Conservation (phyloP, 2,113 vertebrate genomes). For the Phyllopteryx taeniolatus region DNA sequence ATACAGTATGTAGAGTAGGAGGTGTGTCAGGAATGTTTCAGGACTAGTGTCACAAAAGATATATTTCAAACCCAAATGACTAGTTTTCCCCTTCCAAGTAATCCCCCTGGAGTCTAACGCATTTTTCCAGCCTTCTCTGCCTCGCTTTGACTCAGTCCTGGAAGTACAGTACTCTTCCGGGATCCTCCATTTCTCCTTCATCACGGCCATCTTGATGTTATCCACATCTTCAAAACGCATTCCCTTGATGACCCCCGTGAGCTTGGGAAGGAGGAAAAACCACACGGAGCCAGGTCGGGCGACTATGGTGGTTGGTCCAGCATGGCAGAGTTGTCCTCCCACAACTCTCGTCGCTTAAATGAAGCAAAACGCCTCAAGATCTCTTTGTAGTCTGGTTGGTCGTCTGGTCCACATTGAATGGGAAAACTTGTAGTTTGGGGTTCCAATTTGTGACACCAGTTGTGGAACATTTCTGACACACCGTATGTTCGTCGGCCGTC, state of each 20-base stretch:
- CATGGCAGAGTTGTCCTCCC: background rate
- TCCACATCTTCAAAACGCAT: too few relatives aligned
- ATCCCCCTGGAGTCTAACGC: too few relatives aligned
- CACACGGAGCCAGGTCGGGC: background rate
- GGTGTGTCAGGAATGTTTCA: background rate
- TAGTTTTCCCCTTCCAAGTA: too few relatives aligned
- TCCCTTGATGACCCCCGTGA: too few relatives aligned
- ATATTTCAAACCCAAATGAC: too few relatives aligned
- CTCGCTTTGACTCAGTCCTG: too few relatives aligned
- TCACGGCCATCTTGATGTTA: too few relatives aligned
- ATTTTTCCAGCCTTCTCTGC: too few relatives aligned
- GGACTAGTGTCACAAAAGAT: background rate
- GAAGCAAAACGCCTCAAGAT: background rate
- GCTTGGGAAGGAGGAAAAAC: too few relatives aligned
- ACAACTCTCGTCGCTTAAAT: background rate
- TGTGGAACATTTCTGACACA: background rate
- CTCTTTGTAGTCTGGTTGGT: background rate
- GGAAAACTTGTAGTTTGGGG: background rate
- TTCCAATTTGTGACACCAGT: background rate
- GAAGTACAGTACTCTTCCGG: too few relatives aligned
- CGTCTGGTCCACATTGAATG: background rate
- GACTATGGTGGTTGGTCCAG: background rate
- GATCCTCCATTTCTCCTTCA: too few relatives aligned
- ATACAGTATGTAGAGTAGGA: background rate
- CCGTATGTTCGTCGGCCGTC: background rate